These are phyloP conservation scores for Gisinianus flammeolus DNA, from an alignment of 2,888 invertebrate genomes.

Conservation along the genomic window DNA sequence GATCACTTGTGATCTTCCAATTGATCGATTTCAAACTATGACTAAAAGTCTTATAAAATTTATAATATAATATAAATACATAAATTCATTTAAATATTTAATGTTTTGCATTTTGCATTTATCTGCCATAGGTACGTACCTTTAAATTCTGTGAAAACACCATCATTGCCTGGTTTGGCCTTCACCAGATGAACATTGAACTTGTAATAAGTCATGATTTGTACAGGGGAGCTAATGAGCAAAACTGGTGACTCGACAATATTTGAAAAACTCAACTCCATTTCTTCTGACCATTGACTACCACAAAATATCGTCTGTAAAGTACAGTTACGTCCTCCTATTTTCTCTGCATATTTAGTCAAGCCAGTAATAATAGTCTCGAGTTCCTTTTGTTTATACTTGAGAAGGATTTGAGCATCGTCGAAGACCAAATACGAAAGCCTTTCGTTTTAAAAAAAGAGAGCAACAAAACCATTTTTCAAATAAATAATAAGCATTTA, in stretches of 20 bases:
- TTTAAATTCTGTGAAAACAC: not conserved
- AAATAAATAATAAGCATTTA: too few species aligned
- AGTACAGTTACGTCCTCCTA: not conserved
- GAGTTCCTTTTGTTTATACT: slow-evolving; percentile 17
- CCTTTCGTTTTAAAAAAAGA: slow-evolving; percentile 17
- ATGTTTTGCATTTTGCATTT: too few species aligned
- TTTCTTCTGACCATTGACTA: slow-evolving; percentile 22
- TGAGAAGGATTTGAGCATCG: slow-evolving; percentile 31
- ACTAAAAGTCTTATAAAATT: not conserved
- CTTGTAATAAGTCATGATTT: slow-evolving; percentile 16
- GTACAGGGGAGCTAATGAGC: slow-evolving; percentile 28
- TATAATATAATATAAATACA: not conserved
- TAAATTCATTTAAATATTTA: not conserved
- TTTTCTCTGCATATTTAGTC: not conserved
- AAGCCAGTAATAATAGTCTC: slow-evolving; percentile 19
- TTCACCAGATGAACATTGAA: slow-evolving; percentile 19
- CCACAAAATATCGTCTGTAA: slow-evolving; percentile 28
- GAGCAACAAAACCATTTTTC: too few species aligned
- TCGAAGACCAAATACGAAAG: slow-evolving; percentile 33
- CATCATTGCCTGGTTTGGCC: not conserved
- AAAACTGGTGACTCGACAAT: slow-evolving; percentile 10
- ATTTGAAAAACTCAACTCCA: not conserved
- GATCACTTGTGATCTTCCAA: too few species aligned
- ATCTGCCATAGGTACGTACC: not conserved
- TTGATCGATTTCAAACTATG: too few species aligned